Base-by-base conservation (phyloP, 1,140 invertebrate genomes). In the Neocloeon triangulifer region DNA sequence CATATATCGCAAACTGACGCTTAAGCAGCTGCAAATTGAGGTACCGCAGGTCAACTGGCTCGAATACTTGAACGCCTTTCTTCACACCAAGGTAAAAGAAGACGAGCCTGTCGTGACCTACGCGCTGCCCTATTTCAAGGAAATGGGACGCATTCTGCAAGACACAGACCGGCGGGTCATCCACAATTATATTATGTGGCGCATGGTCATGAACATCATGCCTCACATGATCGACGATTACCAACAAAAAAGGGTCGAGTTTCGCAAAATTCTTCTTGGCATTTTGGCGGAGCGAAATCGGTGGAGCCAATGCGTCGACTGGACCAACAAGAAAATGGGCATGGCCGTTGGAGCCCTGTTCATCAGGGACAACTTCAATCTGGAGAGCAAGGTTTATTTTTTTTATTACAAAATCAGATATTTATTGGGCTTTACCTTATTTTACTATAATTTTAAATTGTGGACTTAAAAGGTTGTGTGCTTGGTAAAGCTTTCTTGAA, bases 121-220 rank as follows among this genome's bases (percentile, higher is more conserved):
- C 46, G 73, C 76, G 0, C 63, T 80, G 52, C 58, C 67, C 0
- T 86, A 84, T 52, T 64, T 86, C 10, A 53, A 65, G n/a, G 59
- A 76, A 43, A 69, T 85, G 66, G 77, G 73, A 1, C 56, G 60
- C 37, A 71, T 85, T 14, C 38, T 85, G 1, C 47, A 61, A 16
- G 49, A 55, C 29, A 76, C 73, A 6, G 67, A 81, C 32, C 55
- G 51, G 19, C 78, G 78, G 34, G 65, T 71, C 0, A 49, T 88
- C 6, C 70, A 82, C 46, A 86, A 88, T 49, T 88, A 85, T 44
- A 61, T 79, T 15, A 49, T 86, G 2, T 86, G 81, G 81, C 56
- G 79, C 16, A 43, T 86, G 28, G 66, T 79, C 10, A 73, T 76
- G 64, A 67, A 73, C 4, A 59, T 85, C 39, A 69, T 74, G 39